Conservation (phyloP, 2,888 invertebrate species). For the Prosapia bicincta region DNA sequence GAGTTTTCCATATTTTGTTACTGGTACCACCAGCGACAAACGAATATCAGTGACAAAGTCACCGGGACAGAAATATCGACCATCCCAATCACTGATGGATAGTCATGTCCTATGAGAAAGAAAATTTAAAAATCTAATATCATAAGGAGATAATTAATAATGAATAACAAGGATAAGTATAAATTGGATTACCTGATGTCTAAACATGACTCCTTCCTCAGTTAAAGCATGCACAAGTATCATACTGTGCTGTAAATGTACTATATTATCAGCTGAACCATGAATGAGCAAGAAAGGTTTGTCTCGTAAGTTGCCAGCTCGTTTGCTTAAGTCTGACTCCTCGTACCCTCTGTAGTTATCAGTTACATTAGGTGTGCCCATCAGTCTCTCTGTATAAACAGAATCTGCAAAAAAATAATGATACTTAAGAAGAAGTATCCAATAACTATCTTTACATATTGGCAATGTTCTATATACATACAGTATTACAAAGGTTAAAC, state of each 20-base stretch:
- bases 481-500: too few species aligned
- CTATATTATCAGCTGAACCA: slow-evolving; percentile 79
- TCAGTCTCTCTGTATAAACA: slow-evolving; percentile 86
- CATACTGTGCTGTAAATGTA: slow-evolving; percentile 85
- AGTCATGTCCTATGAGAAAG: too few species aligned
- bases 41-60: too few species aligned
- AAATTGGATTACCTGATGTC: slow-evolving; percentile 66
- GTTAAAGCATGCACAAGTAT: slow-evolving; percentile 79
- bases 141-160: neutral
- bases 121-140: slow-evolving; percentile 1
- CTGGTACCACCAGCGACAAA: too few species aligned
- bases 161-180: neutral
- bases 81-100: too few species aligned
- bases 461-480: too few species aligned
- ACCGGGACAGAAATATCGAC: too few species aligned
- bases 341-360: slow-evolving; percentile 68
- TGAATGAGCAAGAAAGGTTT: slow-evolving; percentile 55
- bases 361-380: slow-evolving; percentile 63
- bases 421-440: too few species aligned
- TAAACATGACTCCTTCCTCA: slow-evolving; percentile 75
- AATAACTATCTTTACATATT: too few species aligned
- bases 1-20: too few species aligned
- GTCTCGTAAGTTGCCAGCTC: slow-evolving; percentile 68
- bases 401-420: slow-evolving; percentile 69
- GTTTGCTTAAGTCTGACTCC: slow-evolving; percentile 72